Percentiles rank a stretch among this genome's conserved stretches.
Conservation (phyloP, 2,113 vertebrate species). For the Chionodraco myersi region DNA sequence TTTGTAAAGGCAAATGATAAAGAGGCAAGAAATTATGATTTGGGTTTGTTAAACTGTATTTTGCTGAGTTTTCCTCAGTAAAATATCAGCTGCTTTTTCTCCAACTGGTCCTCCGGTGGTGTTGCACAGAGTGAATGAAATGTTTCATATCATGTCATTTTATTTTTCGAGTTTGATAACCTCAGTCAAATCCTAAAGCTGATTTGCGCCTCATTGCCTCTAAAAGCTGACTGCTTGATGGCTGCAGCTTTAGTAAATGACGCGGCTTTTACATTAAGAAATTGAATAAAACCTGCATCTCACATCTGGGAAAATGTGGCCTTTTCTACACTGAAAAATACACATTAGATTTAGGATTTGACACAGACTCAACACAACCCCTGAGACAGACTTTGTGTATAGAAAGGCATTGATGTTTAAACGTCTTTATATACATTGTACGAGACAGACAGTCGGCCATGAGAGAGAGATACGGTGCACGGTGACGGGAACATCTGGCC, state of each 20-base stretch:
- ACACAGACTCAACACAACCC: slow-evolving; percentile 7
- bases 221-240: too few species aligned
- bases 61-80: neutral
- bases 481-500: slow-evolving; percentile 57
- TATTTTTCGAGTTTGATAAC: too few species aligned
- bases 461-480: neutral
- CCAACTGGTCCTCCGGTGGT: too few species aligned
- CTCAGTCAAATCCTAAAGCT: too few species aligned
- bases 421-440: neutral
- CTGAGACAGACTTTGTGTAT: neutral
- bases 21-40: neutral
- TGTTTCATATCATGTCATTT: too few species aligned
- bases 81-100: too few species aligned
- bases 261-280: too few species aligned
- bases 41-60: neutral
- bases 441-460: slow-evolving; percentile 3
- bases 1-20: neutral
- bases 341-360: neutral
- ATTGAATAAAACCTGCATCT: slow-evolving; percentile 13
- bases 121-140: too few species aligned
- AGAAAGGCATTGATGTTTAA: neutral
- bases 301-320: neutral
- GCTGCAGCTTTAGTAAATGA: too few species aligned
- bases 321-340: neutral
- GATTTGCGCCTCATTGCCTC: too few species aligned